Evolutionary conservation across 1,140 invertebrate species (phyloP).

Genomic region (Platyscapa corneri): DNA sequence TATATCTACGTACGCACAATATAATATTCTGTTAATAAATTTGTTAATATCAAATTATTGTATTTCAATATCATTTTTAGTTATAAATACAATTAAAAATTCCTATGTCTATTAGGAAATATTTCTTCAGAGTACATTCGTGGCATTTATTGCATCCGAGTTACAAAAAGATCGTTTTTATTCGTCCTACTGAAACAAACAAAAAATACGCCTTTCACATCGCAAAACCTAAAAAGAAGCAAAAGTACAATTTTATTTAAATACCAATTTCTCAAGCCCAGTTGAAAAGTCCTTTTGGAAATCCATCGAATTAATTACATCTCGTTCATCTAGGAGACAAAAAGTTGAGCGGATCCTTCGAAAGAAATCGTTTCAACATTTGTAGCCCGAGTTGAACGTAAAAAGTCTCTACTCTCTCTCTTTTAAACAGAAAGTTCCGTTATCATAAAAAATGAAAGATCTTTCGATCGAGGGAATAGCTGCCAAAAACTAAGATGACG

Average conservation of each 20-base stretch:
- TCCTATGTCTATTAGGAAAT: no score
- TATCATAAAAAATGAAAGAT: conserved; percentile 39
- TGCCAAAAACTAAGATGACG: not conserved
- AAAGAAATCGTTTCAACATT: not conserved
- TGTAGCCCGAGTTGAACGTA: not conserved
- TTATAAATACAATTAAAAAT: no score
- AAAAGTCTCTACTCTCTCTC: not conserved
- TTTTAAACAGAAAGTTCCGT: conserved; percentile 18
- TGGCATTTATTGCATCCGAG: no score
- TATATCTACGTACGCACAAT: no score
- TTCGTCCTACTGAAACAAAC: no score
- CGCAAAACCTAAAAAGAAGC: not conserved
- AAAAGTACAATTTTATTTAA: not conserved
- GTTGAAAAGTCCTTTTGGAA: not conserved
- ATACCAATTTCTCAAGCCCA: not conserved
- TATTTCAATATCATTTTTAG: no score
- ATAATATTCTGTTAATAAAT: no score
- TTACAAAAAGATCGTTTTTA: no score
- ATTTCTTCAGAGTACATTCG: no score
- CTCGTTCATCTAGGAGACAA: not conserved
- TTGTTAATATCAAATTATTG: no score
- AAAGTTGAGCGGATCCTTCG: not conserved
- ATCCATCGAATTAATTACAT: conserved; percentile 39
- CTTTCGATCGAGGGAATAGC: conserved; percentile 18
- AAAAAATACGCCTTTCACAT: no score